These are phyloP conservation scores for Oncorhynchus masou DNA, from an alignment of 2,113 vertebrate species.

Conservation along the genomic window DNA sequence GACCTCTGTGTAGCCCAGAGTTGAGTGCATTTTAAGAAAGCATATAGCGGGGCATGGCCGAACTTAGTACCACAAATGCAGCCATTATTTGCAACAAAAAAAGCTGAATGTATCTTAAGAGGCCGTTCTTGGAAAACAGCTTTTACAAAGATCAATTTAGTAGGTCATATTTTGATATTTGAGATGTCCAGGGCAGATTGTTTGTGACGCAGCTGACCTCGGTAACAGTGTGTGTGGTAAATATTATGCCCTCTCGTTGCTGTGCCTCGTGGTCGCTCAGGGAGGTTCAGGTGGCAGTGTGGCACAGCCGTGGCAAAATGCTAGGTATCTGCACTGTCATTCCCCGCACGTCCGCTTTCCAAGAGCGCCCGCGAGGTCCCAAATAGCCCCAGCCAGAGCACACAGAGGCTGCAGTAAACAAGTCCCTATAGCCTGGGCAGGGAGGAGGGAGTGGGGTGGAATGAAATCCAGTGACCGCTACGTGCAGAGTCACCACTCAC, in stretches of 20 bases:
- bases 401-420: slow-evolving; percentile 43
- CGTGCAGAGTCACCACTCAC: neutral
- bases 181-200: slow-evolving; percentile 53
- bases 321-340: slow-evolving; percentile 64
- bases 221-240: slow-evolving; percentile 25
- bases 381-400: slow-evolving; percentile 53
- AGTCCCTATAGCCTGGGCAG: neutral
- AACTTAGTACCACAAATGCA: neutral
- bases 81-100: slow-evolving; percentile 18
- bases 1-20: slow-evolving; percentile 16
- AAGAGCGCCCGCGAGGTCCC: slow-evolving; percentile 2
- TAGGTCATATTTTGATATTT: slow-evolving; percentile 47
- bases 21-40: neutral
- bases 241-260: neutral
- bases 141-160: slow-evolving; percentile 22
- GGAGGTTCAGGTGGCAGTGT: slow-evolving; percentile 62
- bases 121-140: slow-evolving; percentile 19
- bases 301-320: slow-evolving; percentile 29
- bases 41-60: slow-evolving; percentile 8
- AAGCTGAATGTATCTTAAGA: slow-evolving; percentile 1
- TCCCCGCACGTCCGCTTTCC: slow-evolving; percentile 39
- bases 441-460: neutral
- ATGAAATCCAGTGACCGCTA: neutral
- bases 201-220: slow-evolving; percentile 60
- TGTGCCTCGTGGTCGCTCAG: neutral